Evolutionary conservation across 2,888 invertebrate genomes (phyloP), one percentile per base, ranked within the genome.

Genomic region (Mimumesa dahlbomi): DNA sequence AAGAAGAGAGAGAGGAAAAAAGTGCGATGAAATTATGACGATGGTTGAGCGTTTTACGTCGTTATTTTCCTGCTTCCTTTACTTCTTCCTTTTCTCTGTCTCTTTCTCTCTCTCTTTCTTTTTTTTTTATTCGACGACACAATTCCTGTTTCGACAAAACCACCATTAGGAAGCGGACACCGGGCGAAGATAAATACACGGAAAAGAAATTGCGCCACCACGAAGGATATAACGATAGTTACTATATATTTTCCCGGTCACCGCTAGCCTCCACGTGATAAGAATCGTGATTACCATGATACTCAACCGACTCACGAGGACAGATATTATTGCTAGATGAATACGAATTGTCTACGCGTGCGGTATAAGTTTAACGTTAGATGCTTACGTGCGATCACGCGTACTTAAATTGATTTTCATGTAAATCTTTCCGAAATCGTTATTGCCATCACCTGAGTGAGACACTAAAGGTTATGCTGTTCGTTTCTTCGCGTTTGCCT

Each of bases 131-230:
- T n/a, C n/a, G 18, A 49, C 48, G 69, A 52, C 69, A 48, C 69
- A 48, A 53, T 68, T 68, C 59, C 52, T 53, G 48, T 53, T 43
- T 48, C n/a, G n/a, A n/a, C n/a, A n/a, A n/a, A n/a, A n/a, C n/a
- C 36, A 16, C 22, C 18, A 59, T 68, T 67, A 52, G 53, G 68
- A 68, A 59, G 68, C 52, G 68, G 52, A 25, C 6, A 11, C 25
- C n/a, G 5, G 29, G n/a, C 13, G 48, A 13, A 16, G 62, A 65
- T 56, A 65, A 61, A 42, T 21, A 31, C 11, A 38, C 6, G 16
- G 22, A 53, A 46, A 56, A 36, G 61, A 61, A 38, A 45, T 25
- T 21, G 48, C 29, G 5, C 14, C 19, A 22, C 25, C 40, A 21
- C 58, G n/a, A 43, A 49, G 40, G 77, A 72, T 67, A 62, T 36